These are phyloP conservation scores for human DNA, from an alignment of 2,113 vertebrate genomes.

Conservation along the genomic window GRCh38 chr14:71892001-71892500, in stretches of 20 bases:
- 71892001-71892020: conserved; percentile 50
- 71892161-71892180: background rate
- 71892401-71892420: conserved; percentile 25
- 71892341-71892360: conserved; percentile 49
- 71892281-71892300: conserved; percentile 22
- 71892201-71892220: background rate
- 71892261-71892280: conserved; percentile 24
- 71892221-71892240: background rate
- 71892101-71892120: background rate
- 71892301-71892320: background rate
- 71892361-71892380: conserved; percentile 25
- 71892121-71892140: conserved; percentile 12
- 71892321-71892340: conserved; percentile 44
- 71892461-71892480: background rate
- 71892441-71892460: background rate
- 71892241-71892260: background rate
- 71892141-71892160: conserved; percentile 13
- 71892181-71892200: background rate
- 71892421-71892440: background rate
- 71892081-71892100: conserved; percentile 13
- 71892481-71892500: background rate
- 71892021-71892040: conserved; percentile 48
- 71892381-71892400: background rate
- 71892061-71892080: background rate
- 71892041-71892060: conserved; percentile 12